Conservation (phyloP, 1,140 invertebrate species). For the Pseudomyrmex cubaensis region DNA sequence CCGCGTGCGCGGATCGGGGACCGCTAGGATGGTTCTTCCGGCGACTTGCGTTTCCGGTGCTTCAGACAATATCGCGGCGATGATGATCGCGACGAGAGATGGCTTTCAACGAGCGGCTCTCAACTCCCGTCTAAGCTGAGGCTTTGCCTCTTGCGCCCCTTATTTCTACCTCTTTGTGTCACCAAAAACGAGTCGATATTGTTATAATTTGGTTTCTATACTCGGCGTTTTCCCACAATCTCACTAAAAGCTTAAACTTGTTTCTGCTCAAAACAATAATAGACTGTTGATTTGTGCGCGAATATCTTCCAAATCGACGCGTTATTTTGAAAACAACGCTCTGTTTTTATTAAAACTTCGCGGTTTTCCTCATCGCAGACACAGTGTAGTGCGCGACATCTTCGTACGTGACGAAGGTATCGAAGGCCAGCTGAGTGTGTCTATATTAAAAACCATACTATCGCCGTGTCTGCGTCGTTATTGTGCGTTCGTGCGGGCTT, state of each 20-base stretch:
- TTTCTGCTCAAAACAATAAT: background rate
- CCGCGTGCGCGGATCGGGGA: slow-evolving; percentile 44
- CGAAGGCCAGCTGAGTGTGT: slow-evolving; percentile 32
- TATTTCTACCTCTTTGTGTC: too few species aligned
- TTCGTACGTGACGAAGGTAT: slow-evolving; percentile 24
- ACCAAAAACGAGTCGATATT: too few species aligned
- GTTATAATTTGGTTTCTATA: too few species aligned
- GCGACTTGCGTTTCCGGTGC: slow-evolving; percentile 78
- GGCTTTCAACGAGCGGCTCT: slow-evolving; percentile 52
- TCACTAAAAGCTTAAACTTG: too few species aligned
- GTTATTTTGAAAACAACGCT: background rate
- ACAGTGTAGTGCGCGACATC: background rate
- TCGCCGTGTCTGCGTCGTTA: slow-evolving; percentile 27
- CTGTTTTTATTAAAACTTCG: slow-evolving; percentile 11
- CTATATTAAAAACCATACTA: slow-evolving; percentile 39
- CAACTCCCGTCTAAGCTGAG: slow-evolving; percentile 3
- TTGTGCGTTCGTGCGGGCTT: slow-evolving; percentile 43
- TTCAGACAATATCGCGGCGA: slow-evolving; percentile 72
- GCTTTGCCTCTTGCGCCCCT: background rate
- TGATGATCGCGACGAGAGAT: slow-evolving; percentile 47
- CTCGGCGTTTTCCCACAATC: too few species aligned
- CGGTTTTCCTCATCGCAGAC: background rate
- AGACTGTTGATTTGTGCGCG: background rate
- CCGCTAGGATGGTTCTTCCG: slow-evolving; percentile 78
- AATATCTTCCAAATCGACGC: background rate